A percentile compares a stretch with the other conserved stretches of the same genome.
phyloP scores from a whole-genome alignment of 1,140 invertebrate genomes.

The Teleopsis dalmanni region DNA sequence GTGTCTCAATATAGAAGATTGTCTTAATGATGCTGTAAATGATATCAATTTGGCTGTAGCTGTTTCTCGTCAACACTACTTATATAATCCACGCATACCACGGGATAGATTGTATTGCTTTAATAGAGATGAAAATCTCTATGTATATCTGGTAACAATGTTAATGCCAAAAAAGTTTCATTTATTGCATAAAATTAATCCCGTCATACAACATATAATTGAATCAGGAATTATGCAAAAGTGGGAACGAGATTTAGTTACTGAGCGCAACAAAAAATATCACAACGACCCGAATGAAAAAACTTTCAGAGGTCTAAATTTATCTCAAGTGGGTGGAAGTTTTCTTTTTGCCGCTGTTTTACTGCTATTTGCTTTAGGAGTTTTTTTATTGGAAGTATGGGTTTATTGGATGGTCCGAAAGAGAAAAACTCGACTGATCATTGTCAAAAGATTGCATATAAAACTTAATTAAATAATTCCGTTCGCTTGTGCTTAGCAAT shows the following conservation, averaged over 20 bases:
- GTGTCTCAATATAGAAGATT: conserved; percentile 37
- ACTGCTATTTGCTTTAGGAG: conserved; percentile 15
- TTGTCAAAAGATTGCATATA: conserved; percentile 17
- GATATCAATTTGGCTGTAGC: conserved; percentile 30
- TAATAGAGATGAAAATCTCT: conserved; percentile 32
- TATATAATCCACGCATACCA: conserved; percentile 33
- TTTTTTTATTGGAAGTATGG: conserved; percentile 22
- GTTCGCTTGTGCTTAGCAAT: neutral
- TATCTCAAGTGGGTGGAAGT: conserved; percentile 24
- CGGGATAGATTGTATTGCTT: conserved; percentile 30
- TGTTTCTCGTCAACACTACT: conserved; percentile 34
- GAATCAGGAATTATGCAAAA: conserved; percentile 42
- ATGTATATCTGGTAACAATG: conserved; percentile 35
- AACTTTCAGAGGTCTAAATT: conserved; percentile 24
- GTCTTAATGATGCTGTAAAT: conserved; percentile 26
- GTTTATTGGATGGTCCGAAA: conserved; percentile 15
- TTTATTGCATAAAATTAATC: conserved; percentile 34
- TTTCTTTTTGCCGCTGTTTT: conserved; percentile 22
- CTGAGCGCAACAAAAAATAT: conserved; percentile 30
- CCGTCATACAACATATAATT: conserved; percentile 33
- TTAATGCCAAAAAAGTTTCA: conserved; percentile 37
- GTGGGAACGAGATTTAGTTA: conserved; percentile 34
- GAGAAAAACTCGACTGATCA: conserved; percentile 15
- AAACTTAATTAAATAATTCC: conserved; percentile 12
- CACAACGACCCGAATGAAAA: conserved; percentile 22